Percentiles rank a stretch among this genome's conserved stretches.
Conservation (phyloP, 2,113 vertebrate species). For the Solea solea region DNA sequence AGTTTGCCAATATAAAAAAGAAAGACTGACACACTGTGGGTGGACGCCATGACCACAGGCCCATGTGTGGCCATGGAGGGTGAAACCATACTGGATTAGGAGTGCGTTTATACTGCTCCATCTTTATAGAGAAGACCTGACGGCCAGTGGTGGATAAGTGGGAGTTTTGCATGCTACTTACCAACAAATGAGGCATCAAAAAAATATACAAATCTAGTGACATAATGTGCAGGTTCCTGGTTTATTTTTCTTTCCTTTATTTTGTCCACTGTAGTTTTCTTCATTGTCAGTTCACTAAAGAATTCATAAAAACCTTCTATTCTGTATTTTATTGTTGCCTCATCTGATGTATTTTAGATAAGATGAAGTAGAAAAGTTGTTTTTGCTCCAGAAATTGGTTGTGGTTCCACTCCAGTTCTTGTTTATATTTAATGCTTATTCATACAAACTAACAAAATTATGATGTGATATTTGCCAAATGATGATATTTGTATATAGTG, state of each 20-base stretch:
- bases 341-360: neutral
- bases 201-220: neutral
- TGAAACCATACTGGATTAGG: constrained; percentile 50
- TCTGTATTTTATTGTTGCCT: neutral
- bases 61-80: constrained; percentile 65
- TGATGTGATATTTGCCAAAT: constrained; percentile 4
- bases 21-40: constrained; percentile 34
- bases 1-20: constrained; percentile 3
- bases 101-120: constrained; percentile 36
- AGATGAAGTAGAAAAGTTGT: constrained; percentile 36
- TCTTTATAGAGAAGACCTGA: constrained; percentile 46
- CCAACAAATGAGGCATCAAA: constrained; percentile 47
- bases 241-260: too few relatives aligned
- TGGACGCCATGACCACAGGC: constrained; percentile 56
- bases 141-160: constrained; percentile 23
- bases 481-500: neutral
- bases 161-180: constrained; percentile 27
- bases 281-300: neutral
- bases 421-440: neutral
- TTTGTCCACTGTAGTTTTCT: neutral
- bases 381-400: constrained; percentile 24
- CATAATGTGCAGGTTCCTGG: too few relatives aligned
- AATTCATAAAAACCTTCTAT: neutral
- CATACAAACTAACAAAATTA: too few relatives aligned
- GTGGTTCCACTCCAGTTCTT: too few relatives aligned